A percentile compares a stretch with the other conserved stretches of the same genome.
phyloP scores from a whole-genome alignment of 2,888 invertebrate species.

The Acrocyrtus sp. region DNA sequence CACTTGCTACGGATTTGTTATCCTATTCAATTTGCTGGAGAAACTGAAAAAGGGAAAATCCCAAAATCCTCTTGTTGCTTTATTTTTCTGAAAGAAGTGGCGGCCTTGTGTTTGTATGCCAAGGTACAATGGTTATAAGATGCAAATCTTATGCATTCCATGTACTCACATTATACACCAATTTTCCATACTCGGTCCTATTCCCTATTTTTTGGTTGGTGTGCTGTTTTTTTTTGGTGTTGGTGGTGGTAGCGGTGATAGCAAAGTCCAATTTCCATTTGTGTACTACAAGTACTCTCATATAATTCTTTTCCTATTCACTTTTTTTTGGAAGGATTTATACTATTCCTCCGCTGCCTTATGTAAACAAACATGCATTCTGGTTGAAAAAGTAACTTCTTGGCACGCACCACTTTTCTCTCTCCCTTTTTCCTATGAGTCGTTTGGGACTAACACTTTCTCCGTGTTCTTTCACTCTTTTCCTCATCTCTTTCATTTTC shows the following conservation, averaged over 20 bases:
- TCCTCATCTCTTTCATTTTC: neutral
- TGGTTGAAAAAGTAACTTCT: constrained; percentile 26
- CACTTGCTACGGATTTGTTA: neutral
- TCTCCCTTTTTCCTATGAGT: constrained; percentile 5
- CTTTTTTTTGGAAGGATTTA: constrained; percentile 13
- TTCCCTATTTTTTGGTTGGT: too few relatives aligned
- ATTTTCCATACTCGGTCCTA: too few relatives aligned
- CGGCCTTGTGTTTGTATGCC: neutral
- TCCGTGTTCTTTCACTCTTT: neutral
- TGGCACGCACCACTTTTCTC: constrained; percentile 31
- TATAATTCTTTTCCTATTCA: constrained; percentile 26
- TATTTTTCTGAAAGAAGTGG: neutral
- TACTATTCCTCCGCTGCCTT: neutral
- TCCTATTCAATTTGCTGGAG: neutral
- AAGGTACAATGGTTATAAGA: neutral
- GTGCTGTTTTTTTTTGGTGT: neutral
- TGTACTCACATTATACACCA: neutral
- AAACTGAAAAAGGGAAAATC: neutral
- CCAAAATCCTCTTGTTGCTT: constrained; percentile 2
- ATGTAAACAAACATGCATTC: constrained; percentile 13
- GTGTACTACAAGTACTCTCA: neutral
- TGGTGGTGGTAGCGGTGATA: neutral
- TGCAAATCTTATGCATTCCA: neutral
- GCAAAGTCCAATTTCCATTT: neutral
- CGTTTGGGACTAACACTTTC: constrained; percentile 17